Evolutionary conservation across 2,888 invertebrate species (phyloP).

Genomic region (Drosophila monieri): DNA sequence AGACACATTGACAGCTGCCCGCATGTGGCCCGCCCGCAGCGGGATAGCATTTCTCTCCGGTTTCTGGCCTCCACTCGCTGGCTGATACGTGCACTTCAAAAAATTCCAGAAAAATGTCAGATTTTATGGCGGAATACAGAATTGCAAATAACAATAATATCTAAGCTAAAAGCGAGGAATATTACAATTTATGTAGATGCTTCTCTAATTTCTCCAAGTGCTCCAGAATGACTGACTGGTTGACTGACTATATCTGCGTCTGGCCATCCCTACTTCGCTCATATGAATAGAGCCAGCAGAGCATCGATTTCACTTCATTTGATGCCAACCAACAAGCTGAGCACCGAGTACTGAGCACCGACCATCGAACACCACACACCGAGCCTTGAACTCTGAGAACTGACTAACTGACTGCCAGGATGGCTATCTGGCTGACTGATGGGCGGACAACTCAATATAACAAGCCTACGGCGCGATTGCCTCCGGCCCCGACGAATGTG

Average conservation of each 20-base stretch:
- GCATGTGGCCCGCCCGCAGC: slow-evolving; percentile 53
- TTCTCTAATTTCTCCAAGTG: slow-evolving; percentile 14
- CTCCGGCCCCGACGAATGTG: slow-evolving; percentile 43
- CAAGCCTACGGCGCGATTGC: slow-evolving; percentile 61
- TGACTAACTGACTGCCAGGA: slow-evolving; percentile 38
- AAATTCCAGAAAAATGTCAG: background rate
- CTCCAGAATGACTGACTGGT: slow-evolving; percentile 19
- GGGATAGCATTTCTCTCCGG: slow-evolving; percentile 13
- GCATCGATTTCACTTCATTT: slow-evolving; percentile 80
- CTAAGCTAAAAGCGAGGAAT: too few relatives aligned
- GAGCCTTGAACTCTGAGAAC: slow-evolving; percentile 13
- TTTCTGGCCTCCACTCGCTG: slow-evolving; percentile 11
- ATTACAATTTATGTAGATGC: background rate
- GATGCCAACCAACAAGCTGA: slow-evolving; percentile 63
- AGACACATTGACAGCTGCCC: slow-evolving; percentile 80
- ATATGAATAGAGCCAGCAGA: slow-evolving; percentile 76
- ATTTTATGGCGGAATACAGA: background rate
- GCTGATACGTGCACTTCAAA: slow-evolving; percentile 18
- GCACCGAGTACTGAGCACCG: slow-evolving; percentile 6
- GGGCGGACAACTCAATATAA: slow-evolving; percentile 72
- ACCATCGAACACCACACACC: slow-evolving; percentile 23
- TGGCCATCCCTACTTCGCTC: slow-evolving; percentile 32
- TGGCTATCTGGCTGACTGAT: slow-evolving; percentile 45
- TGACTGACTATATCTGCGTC: slow-evolving; percentile 21
- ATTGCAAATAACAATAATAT: too few relatives aligned